Base-by-base conservation (phyloP, 2,888 invertebrate genomes). In the Dorcus parallelipipedus region DNA sequence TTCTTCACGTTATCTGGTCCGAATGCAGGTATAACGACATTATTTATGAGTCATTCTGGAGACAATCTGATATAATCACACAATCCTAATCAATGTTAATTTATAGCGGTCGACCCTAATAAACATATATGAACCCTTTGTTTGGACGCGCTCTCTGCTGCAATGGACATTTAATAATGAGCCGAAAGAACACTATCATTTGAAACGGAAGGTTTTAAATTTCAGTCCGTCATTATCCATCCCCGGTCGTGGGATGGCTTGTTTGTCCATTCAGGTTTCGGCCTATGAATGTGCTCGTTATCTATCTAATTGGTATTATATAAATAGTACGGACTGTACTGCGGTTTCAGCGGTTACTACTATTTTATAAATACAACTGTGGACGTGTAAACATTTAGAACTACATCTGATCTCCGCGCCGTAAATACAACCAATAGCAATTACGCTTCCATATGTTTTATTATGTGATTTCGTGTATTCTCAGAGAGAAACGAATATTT, bases 31-130 rank as follows among this genome's bases (percentile, higher is more conserved):
- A 66, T 57, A 57, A 60, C 56, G 73, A 71, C 72, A 74, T 77
- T 76, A 77, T 77, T 78, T 78, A 77, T 76, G 69, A 72, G 70
- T 73, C 73, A 73, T 74, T 74, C 72, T 68, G 69, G 72, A 73
- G 74, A 76, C 77, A 76, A 77, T 77, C 78, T 73, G 78, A 78
- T 78, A 78, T 76, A 75, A 77, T 77, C 75, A 74, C 77, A 77
- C 76, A 76, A 76, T 76, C 75, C 77, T 76, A 77, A 78, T 78
- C 77, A 77, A 78, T 78, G 76, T 73, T 77, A 77, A 78, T 78
- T 78, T 78, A 78, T 77, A 73, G 74, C 74, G 73, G 74, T 74
- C 72, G 68, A 69, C 70, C 71, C 70, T 75, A 77, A 77, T 77
- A 77, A 76, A 77, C 76, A 76, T 76, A 72, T 72, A 76, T 76